Evolutionary conservation across 1,140 invertebrate genomes (phyloP), one percentile per base, ranked within the genome.

Genomic region (Latrodectus geometricus): DNA sequence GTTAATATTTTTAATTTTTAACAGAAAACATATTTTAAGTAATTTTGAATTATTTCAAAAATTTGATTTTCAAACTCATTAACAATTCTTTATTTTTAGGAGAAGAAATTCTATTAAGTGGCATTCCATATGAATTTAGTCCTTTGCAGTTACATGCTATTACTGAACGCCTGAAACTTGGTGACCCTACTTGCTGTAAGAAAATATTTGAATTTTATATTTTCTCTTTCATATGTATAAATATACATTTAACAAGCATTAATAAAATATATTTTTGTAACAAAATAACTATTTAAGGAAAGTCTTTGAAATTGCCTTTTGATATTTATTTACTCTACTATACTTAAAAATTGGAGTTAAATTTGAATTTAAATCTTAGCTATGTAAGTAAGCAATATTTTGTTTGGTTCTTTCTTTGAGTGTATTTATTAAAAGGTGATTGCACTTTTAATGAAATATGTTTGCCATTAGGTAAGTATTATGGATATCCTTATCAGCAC

Each of bases 121-220:
- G 61, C 11, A 52, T 89, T 23, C 8, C 69, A 12, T 90, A 88
- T 74, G 83, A 88, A 68, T 89, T 90, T 76, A 89, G 87, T 54
- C 90, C 92, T 4, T 87, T 92, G 69, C 93, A 98, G 95, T 91
- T 98, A 12, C 94, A 96, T 92, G 95, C 97, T 23, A 95, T 98
- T 73, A 96, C 95, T 89, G 95, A 97, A 91, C 93, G 97, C 89
- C 92, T 97, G 12, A 96, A 96, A 90, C 93, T 96, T 88, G 95
- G 96, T 0, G 96, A 96, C 90, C 95, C 96, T 21, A 92, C 94
- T 4, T 92, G 80, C 70, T 78, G 85, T 87, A 72, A 87, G 75
- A 48, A 20, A 74, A 7, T 77, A 84, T 56, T 81, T 56, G 8
- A 52, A n/a, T 15, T 11, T 9, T 69, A 15, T 11, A 11, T 15